A percentile compares a stretch with the other conserved stretches of the same genome.
Conservation (phyloP, 1,140 invertebrate genomes). For the Chionoecetes opilio region DNA sequence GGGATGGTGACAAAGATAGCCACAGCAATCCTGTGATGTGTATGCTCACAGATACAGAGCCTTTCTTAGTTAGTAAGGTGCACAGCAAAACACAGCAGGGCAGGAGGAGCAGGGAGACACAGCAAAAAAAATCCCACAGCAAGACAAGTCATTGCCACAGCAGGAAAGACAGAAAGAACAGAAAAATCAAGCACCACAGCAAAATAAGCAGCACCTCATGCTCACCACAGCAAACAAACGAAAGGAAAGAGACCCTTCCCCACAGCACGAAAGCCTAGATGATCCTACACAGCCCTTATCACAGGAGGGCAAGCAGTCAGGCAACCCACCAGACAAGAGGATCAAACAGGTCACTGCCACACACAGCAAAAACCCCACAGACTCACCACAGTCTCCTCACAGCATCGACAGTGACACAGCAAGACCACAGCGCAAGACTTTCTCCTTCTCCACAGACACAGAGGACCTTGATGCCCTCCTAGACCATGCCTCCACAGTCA, state of each 20-base stretch:
- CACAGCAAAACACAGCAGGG: not conserved
- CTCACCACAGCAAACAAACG: too few relatives aligned
- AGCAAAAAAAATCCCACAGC: not conserved
- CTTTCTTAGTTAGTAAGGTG: not conserved
- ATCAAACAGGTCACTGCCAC: not conserved
- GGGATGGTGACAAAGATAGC: not conserved
- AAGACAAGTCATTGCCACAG: not conserved
- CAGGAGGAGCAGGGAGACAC: not conserved
- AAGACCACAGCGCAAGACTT: conserved; percentile 43
- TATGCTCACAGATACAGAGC: not conserved
- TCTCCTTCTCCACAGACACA: conserved; percentile 41
- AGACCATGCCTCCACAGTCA: too few relatives aligned
- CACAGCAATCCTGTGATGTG: not conserved
- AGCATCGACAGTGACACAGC: not conserved
- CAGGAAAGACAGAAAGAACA: not conserved
- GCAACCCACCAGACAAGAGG: not conserved
- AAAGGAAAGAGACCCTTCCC: too few relatives aligned
- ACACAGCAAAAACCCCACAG: not conserved
- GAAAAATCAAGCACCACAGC: not conserved
- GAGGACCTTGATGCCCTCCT: not conserved
- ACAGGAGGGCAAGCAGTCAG: not conserved
- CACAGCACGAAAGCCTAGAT: too few relatives aligned
- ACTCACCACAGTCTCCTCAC: too few relatives aligned
- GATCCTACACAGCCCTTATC: too few relatives aligned
- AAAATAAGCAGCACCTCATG: not conserved